A percentile compares a stretch with the other conserved stretches of the same genome.
phyloP scores from a whole-genome alignment of 2,888 invertebrate genomes.

The Catocala sponsa region DNA sequence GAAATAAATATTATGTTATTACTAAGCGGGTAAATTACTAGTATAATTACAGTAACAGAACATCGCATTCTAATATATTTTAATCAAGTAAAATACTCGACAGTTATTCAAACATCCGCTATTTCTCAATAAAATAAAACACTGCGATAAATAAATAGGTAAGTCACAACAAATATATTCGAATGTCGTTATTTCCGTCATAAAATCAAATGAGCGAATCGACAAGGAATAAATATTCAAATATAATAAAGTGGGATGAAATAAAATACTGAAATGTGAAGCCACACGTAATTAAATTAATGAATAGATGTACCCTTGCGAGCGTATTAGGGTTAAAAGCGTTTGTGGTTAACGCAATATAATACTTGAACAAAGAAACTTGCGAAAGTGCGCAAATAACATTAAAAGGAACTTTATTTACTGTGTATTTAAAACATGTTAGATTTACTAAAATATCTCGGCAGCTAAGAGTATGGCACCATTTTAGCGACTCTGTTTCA shows the following conservation, averaged over 20 bases:
- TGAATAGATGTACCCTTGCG: conserved; percentile 61
- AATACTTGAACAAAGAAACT: conserved; percentile 17
- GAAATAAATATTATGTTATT: too few species aligned
- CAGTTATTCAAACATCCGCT: too few species aligned
- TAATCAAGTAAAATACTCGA: too few species aligned
- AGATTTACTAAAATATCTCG: too few species aligned
- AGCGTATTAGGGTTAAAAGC: conserved; percentile 45
- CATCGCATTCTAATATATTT: too few species aligned
- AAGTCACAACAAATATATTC: not conserved
- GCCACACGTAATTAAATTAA: conserved; percentile 75
- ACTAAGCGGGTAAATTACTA: too few species aligned
- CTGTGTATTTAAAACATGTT: not conserved
- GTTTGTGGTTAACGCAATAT: conserved; percentile 27
- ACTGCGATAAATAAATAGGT: too few species aligned
- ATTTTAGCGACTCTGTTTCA: too few species aligned
- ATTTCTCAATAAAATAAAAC: too few species aligned
- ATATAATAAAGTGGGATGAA: conserved; percentile 62
- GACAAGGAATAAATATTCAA: conserved; percentile 52
- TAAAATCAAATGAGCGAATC: conserved; percentile 27
- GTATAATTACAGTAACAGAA: too few species aligned
- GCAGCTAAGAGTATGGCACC: too few species aligned
- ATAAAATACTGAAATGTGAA: conserved; percentile 66
- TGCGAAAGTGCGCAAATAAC: conserved; percentile 29
- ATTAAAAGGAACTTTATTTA: conserved; percentile 11
- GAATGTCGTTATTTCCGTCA: conserved; percentile 10